Evolutionary conservation across 2,888 invertebrate genomes (phyloP).

Genomic region (Dermolepida albohirtum): DNA sequence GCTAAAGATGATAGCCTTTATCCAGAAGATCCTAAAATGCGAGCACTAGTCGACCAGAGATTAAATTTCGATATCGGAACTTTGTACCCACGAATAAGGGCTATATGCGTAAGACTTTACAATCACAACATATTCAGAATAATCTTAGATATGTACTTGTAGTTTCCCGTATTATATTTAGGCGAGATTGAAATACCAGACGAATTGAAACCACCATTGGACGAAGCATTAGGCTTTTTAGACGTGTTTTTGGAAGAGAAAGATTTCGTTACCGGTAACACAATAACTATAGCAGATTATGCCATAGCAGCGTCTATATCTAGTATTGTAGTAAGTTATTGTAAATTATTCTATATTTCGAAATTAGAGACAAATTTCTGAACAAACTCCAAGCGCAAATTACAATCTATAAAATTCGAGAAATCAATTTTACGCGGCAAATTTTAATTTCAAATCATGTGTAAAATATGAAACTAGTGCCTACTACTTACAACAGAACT

Average conservation of each 20-base stretch:
- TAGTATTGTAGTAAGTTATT: constrained; percentile 67
- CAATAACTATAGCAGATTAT: constrained; percentile 75
- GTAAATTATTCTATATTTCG: too few relatives aligned
- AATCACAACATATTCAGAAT: background rate
- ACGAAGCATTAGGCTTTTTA: constrained; percentile 71
- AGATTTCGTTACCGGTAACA: constrained; percentile 73
- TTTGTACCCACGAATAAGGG: constrained; percentile 72
- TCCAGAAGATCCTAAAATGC: constrained; percentile 70
- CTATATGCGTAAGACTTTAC: constrained; percentile 69
- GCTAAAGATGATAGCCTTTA: constrained; percentile 72
- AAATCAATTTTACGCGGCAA: too few relatives aligned
- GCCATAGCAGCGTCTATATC: constrained; percentile 70
- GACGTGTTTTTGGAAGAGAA: constrained; percentile 70
- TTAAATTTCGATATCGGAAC: constrained; percentile 74
- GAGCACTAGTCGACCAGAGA: constrained; percentile 73
- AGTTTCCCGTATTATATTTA: constrained; percentile 73
- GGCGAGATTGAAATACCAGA: constrained; percentile 70
- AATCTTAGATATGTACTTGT: constrained; percentile 50
- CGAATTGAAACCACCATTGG: constrained; percentile 68
- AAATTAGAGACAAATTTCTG: too few relatives aligned
- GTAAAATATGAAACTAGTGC: too few relatives aligned
- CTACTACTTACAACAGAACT: too few relatives aligned
- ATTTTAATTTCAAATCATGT: too few relatives aligned
- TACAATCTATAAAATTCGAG: too few relatives aligned
- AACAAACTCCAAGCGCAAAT: too few relatives aligned